Percentiles rank a stretch among this genome's conserved stretches.
Evolutionary conservation across 2,888 invertebrate species (phyloP).

Genomic region (Drosophila emarginata): DNA sequence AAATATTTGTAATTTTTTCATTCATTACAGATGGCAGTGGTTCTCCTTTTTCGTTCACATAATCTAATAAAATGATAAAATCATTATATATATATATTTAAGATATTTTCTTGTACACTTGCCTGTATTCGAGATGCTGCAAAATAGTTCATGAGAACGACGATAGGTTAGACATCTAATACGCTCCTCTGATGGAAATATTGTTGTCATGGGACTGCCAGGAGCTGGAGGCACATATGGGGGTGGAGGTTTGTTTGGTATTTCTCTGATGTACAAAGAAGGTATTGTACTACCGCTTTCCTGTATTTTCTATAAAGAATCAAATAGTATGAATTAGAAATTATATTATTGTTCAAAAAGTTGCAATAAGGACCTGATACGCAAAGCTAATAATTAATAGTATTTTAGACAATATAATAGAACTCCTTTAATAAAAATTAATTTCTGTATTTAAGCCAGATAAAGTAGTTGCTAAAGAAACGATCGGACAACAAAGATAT

Average conservation of each 20-base stretch:
- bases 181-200: slow-evolving; percentile 78
- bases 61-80: slow-evolving; percentile 44
- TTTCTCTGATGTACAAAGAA: slow-evolving; percentile 85
- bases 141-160: slow-evolving; percentile 75
- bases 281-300: slow-evolving; percentile 34
- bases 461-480: no score
- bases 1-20: slow-evolving; percentile 82
- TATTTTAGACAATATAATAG: no score
- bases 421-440: no score
- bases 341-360: no score
- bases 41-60: slow-evolving; percentile 65
- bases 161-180: slow-evolving; percentile 78
- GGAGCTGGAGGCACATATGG: slow-evolving; percentile 87
- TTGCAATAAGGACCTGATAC: no score
- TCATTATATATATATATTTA: not conserved
- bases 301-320: not conserved
- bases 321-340: not conserved
- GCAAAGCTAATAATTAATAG: no score
- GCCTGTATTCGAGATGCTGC: slow-evolving; percentile 76
- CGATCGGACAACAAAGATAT: not conserved
- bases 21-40: slow-evolving; percentile 71
- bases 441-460: no score
- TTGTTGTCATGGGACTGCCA: slow-evolving; percentile 80
- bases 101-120: slow-evolving; percentile 23
- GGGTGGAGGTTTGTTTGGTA: slow-evolving; percentile 90